Conservation (phyloP, 2,888 invertebrate genomes). For the Trileptium ribeirensis region DNA sequence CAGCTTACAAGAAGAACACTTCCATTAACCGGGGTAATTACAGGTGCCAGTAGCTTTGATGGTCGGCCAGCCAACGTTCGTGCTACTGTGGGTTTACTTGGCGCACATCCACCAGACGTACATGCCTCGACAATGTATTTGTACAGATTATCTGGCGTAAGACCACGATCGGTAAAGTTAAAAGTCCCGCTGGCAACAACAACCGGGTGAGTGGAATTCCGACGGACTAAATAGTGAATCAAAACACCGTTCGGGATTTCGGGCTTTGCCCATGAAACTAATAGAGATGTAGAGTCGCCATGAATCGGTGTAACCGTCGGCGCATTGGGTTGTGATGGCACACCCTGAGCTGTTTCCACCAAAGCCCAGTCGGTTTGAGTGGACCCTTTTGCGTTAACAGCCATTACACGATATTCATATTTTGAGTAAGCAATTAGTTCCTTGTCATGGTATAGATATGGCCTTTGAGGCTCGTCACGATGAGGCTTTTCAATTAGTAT, state of each 20-base stretch:
- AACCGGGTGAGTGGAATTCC: neutral
- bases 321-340: neutral
- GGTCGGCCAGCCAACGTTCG: neutral
- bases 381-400: neutral
- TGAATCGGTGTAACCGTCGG: neutral
- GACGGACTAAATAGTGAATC: neutral
- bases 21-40: neutral
- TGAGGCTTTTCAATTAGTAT: neutral
- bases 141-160: neutral
- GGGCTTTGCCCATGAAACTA: neutral
- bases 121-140: neutral
- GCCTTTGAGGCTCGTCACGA: neutral
- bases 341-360: neutral
- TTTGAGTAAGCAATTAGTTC: neutral
- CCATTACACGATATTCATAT: constrained; percentile 7
- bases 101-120: neutral
- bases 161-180: neutral
- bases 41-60: neutral
- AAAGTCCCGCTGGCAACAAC: neutral
- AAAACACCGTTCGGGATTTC: neutral
- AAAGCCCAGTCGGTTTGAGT: neutral
- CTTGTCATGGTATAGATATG: neutral
- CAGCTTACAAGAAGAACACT: neutral
- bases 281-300: neutral
- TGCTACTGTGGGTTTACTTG: neutral